Percentiles rank a stretch among this genome's conserved stretches.
Conservation (phyloP, 2,888 invertebrate genomes). For the Euzophera pinguis region DNA sequence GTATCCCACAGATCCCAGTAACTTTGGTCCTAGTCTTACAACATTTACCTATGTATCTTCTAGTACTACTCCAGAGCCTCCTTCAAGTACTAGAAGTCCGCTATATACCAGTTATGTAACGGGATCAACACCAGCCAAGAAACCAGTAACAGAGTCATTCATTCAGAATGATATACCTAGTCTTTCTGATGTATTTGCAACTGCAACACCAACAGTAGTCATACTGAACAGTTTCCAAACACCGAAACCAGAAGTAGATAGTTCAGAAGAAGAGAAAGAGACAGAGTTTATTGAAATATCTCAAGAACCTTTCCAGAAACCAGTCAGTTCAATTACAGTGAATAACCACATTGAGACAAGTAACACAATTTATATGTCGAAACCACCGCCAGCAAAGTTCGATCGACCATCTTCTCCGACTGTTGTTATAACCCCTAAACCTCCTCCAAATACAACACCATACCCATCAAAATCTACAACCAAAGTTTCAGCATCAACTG, state of each 20-base stretch:
- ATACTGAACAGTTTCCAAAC: conserved; percentile 57
- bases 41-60: conserved; percentile 65
- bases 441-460: conserved; percentile 66
- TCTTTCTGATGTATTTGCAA: conserved; percentile 66
- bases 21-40: conserved; percentile 60
- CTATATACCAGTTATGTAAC: conserved; percentile 73
- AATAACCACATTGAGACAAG: conserved; percentile 82
- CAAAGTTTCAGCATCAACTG: conserved; percentile 39
- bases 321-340: conserved; percentile 76
- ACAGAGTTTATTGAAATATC: conserved; percentile 71
- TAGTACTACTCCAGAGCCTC: conserved; percentile 46
- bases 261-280: conserved; percentile 41
- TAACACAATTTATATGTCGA: conserved; percentile 69
- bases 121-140: conserved; percentile 68
- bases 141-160: conserved; percentile 57
- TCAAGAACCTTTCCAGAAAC: conserved; percentile 74
- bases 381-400: conserved; percentile 49
- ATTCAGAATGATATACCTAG: conserved; percentile 34
- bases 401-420: conserved; percentile 81
- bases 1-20: conserved; percentile 64
- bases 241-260: conserved; percentile 43
- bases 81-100: conserved; percentile 51
- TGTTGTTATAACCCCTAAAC: conserved; percentile 85
- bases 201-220: conserved; percentile 72
- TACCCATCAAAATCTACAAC: conserved; percentile 48